Conservation (phyloP, 2,113 vertebrate genomes). For the Etheostoma cragini region DNA sequence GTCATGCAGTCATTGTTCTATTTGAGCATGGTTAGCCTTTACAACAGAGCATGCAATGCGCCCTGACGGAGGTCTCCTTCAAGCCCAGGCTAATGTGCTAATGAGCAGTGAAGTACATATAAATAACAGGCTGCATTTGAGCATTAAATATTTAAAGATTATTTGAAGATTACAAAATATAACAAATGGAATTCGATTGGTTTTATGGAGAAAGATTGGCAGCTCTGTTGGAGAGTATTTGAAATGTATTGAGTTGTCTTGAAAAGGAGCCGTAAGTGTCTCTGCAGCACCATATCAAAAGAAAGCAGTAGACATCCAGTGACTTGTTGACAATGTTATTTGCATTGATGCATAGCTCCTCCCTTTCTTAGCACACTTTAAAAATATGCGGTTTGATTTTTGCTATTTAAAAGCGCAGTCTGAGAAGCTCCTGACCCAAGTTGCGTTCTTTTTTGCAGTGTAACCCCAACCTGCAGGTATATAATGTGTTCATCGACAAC, state of each 20-base stretch:
- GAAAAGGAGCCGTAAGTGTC: not conserved
- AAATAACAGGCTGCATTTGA: no score
- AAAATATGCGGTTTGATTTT: not conserved
- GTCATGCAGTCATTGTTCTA: no score
- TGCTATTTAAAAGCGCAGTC: not conserved
- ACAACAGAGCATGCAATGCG: no score
- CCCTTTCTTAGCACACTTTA: not conserved
- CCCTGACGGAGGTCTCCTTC: no score
- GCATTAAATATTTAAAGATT: no score
- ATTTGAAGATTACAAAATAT: no score
- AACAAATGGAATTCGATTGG: no score
- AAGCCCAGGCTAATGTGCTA: no score
- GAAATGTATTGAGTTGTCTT: not conserved
- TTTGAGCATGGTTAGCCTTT: no score
- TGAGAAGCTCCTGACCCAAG: constrained; percentile 9
- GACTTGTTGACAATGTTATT: not conserved
- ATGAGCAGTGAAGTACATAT: no score
- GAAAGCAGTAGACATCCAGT: not conserved
- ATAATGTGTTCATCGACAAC: constrained; percentile 95
- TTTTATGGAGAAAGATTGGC: no score
- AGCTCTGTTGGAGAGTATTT: not conserved
- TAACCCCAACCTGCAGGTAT: constrained; percentile 93
- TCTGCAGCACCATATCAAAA: not conserved
- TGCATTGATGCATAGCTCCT: not conserved
- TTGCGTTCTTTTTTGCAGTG: constrained; percentile 82